Conservation (phyloP, 2,797 vertebrate species). For the Halcyon smyrnensis region DNA sequence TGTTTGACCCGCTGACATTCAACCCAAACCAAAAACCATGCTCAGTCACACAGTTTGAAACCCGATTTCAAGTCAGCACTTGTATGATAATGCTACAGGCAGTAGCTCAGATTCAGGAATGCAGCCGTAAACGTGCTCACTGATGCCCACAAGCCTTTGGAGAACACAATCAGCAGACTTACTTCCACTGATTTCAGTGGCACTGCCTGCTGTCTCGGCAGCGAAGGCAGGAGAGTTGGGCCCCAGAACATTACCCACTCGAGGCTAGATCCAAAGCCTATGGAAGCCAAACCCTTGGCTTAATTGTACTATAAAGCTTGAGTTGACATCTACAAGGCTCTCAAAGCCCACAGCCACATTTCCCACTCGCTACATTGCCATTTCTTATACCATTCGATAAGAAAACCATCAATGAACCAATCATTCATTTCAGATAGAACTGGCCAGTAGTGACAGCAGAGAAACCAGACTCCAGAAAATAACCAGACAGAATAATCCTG, state of each 20-base stretch:
- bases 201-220: not conserved
- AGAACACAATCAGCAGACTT: not conserved
- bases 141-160: not conserved
- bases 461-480: constrained; percentile 72
- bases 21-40: not conserved
- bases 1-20: not conserved
- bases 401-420: not conserved
- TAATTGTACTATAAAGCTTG: not conserved
- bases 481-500: constrained; percentile 74
- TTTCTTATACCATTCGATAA: not conserved
- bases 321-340: not conserved
- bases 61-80: not conserved
- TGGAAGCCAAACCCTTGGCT: not conserved
- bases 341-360: not conserved
- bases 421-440: not conserved
- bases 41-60: not conserved
- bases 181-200: not conserved
- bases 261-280: not conserved
- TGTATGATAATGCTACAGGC: not conserved
- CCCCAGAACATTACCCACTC: not conserved
- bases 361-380: not conserved
- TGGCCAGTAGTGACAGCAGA: not conserved
- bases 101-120: not conserved
- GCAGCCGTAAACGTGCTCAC: not conserved
- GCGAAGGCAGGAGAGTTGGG: not conserved